A percentile compares a stretch with the other conserved stretches of the same genome.
Conservation (phyloP, 2,888 invertebrate species). For the Prosopocoilus inquinatus region DNA sequence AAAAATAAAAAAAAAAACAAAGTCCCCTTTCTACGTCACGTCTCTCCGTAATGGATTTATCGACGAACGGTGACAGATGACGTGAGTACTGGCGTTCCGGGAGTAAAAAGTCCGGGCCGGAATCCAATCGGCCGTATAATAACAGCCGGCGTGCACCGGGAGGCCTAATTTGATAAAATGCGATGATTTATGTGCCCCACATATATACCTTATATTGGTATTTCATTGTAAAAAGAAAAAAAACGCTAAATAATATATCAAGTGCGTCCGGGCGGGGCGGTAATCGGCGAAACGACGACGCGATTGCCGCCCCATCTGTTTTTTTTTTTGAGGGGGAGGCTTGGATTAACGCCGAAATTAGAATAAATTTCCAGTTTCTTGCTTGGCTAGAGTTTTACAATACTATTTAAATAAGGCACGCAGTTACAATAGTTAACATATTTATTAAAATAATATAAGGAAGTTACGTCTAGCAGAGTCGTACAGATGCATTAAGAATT, state of each 20-base stretch:
- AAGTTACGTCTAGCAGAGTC: too few species aligned
- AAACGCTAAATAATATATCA: constrained; percentile 4
- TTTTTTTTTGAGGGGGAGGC: too few species aligned
- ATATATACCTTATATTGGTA: constrained; percentile 20
- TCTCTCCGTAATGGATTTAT: constrained; percentile 5
- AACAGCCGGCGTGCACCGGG: constrained; percentile 35
- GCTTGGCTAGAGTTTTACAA: too few species aligned
- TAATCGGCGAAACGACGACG: background rate
- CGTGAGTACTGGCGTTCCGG: background rate
- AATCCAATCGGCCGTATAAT: constrained; percentile 37
- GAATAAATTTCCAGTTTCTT: too few species aligned
- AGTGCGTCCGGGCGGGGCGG: background rate
- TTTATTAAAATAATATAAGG: too few species aligned
- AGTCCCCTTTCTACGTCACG: too few species aligned
- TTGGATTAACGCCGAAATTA: too few species aligned
- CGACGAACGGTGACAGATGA: constrained; percentile 14
- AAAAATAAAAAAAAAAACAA: too few species aligned
- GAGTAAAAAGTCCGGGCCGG: constrained; percentile 11
- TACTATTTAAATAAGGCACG: too few species aligned
- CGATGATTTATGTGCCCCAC: constrained; percentile 39
- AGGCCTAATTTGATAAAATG: constrained; percentile 41
- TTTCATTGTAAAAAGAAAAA: constrained; percentile 21
- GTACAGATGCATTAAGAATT: too few species aligned
- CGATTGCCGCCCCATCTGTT: too few species aligned
- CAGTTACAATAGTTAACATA: too few species aligned